A percentile compares a stretch with the other conserved stretches of the same genome.
phyloP scores from a whole-genome alignment of 2,797 vertebrate genomes.

The Microctenopoma stevenorrisi region DNA sequence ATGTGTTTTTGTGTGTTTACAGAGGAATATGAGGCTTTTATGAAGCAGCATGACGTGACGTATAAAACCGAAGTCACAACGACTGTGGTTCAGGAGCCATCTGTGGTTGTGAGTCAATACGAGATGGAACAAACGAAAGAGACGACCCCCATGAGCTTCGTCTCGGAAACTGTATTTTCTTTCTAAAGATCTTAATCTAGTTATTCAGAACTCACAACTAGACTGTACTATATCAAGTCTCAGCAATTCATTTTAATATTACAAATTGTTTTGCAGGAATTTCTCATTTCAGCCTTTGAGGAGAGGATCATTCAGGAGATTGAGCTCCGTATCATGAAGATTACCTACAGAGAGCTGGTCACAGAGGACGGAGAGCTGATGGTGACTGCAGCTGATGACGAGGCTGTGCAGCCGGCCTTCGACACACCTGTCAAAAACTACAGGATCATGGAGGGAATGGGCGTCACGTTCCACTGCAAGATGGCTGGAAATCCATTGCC shows the following conservation, averaged over 20 bases:
- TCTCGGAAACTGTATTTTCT: conserved; percentile 89
- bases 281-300: conserved; percentile 95
- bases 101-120: conserved; percentile 86
- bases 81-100: conserved; percentile 87
- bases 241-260: background rate
- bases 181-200: background rate
- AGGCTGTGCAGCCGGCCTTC: conserved; percentile 89
- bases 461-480: conserved; percentile 96
- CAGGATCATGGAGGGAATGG: conserved; percentile 93
- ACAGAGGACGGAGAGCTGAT: conserved; percentile 92
- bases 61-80: conserved; percentile 89
- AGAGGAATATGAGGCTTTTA: conserved; percentile 92
- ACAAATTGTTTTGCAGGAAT: conserved; percentile 85
- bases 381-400: conserved; percentile 88
- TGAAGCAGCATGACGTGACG: conserved; percentile 90
- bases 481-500: conserved; percentile 91
- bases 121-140: conserved; percentile 90
- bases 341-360: conserved; percentile 92
- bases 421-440: conserved; percentile 93
- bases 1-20: conserved; percentile 24
- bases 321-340: conserved; percentile 94
- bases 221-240: background rate
- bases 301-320: conserved; percentile 97
- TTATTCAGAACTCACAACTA: background rate
- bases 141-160: conserved; percentile 87